Percentiles rank a stretch among this genome's conserved stretches.
These are phyloP conservation scores for Paramormyrops hopkinsi DNA, from an alignment of 2,797 vertebrate species.

Conservation along the genomic window DNA sequence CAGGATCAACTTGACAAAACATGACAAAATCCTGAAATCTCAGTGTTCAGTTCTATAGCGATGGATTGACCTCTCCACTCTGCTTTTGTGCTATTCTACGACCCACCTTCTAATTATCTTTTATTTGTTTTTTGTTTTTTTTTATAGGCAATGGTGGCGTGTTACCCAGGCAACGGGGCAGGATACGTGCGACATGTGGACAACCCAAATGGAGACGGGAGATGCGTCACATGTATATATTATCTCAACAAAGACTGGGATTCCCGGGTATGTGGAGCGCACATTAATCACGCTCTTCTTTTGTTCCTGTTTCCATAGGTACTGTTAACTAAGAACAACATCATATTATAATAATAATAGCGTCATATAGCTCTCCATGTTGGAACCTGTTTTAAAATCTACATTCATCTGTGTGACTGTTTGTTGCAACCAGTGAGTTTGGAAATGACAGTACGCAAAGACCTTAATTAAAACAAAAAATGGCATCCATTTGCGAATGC, in stretches of 20 bases:
- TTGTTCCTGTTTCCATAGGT: neutral
- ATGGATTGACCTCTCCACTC: neutral
- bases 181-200: conserved; percentile 82
- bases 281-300: neutral
- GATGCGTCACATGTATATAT: conserved; percentile 87
- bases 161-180: conserved; percentile 78
- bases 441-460: neutral
- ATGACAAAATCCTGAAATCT: neutral
- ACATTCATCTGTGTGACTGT: neutral
- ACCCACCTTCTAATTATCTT: neutral
- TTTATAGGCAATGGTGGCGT: conserved; percentile 79
- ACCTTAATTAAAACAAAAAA: neutral
- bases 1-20: neutral
- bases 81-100: neutral
- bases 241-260: conserved; percentile 84
- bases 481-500: neutral
- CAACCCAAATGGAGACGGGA: conserved; percentile 80
- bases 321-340: neutral
- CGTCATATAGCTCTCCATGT: neutral
- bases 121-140: neutral
- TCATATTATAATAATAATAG: neutral
- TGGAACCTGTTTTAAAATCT: neutral
- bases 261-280: conserved; percentile 64
- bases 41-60: neutral
- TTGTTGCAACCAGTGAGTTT: neutral